Base-by-base conservation (phyloP, 30 jellyfish, hydroid and myxozoan genomes). In the Hydractinia echinata region DNA sequence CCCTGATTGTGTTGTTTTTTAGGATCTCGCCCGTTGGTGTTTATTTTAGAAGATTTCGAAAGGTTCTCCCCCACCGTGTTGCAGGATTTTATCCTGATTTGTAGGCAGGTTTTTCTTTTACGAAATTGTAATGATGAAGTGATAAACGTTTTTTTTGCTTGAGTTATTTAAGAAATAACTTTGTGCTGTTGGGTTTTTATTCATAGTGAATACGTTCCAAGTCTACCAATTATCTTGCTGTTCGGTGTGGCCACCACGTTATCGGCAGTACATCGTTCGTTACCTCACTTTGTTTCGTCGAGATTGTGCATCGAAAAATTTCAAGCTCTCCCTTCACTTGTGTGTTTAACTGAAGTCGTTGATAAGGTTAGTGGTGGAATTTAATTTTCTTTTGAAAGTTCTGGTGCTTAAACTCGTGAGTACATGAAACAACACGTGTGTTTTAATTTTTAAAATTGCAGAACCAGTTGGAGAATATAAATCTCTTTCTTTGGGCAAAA, bases 161-260 rank as follows among this genome's bases (percentile, higher is more conserved):
- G n/a, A n/a, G n/a, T n/a, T n/a, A n/a, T n/a, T n/a, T n/a, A 1
- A n/a, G n/a, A n/a, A 13, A 13, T 51, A 30, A 30, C 64, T 48
- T 4, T 58, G 21, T 48, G 49, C 9, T 72, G 30, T 44, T 72
- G 44, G 44, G 44, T 72, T 52, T 71, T 51, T 10, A 8, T 51
- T 58, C 51, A 8, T 84, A 91, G 97, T 77, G 95, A 82, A 53
- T 81, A 91, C 85, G 70, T 71, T 6, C 79, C 82, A 54, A 61
- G 81, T 18, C 84, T 91, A 30, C 97, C 97, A 16, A 78, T 91
- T 6, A 82, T 83, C 16, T 64, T 91, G 68, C 80, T 91, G 0
- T 91, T 91, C 71, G 92, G 96, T 39, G 72, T 91, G 72, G 97
- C 97, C 10, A 91, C 97, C 50, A 85, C 96, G 13, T 81, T 86